phyloP scores from a whole-genome alignment of 2,888 invertebrate species.

The Sacculina carcini region DNA sequence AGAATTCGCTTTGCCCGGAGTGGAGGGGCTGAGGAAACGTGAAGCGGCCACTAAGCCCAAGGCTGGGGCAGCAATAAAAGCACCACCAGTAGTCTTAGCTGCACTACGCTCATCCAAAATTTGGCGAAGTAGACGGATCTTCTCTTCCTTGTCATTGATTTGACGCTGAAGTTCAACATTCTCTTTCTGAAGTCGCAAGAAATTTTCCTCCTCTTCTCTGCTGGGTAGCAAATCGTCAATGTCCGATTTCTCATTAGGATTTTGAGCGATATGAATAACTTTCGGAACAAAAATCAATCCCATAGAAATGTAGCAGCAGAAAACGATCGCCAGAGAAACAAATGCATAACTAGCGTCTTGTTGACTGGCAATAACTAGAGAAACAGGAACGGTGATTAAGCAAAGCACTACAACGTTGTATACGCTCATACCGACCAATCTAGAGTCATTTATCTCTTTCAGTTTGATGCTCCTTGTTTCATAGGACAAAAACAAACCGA shows the following conservation, averaged over 20 bases:
- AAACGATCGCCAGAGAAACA: conserved; percentile 79
- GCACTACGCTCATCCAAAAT: conserved; percentile 51
- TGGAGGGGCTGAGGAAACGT: too few relatives aligned
- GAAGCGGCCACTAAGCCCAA: conserved; percentile 10
- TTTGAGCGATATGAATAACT: conserved; percentile 55
- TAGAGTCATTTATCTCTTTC: conserved; percentile 81
- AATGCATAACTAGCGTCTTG: conserved; percentile 95
- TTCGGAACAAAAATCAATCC: conserved; percentile 95
- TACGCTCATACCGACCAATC: conserved; percentile 78
- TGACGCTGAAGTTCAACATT: conserved; percentile 89
- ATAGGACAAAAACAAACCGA: conserved; percentile 91
- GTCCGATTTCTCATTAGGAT: conserved; percentile 33
- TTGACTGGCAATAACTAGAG: conserved; percentile 85
- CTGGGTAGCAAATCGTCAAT: conserved; percentile 21
- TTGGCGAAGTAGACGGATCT: conserved; percentile 51
- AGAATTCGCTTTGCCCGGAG: too few relatives aligned
- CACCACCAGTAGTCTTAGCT: conserved; percentile 13
- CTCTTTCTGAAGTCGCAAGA: conserved; percentile 69
- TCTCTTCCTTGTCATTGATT: conserved; percentile 79
- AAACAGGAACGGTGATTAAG: conserved; percentile 90
- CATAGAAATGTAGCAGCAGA: conserved; percentile 95
- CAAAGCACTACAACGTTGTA: conserved; percentile 97
- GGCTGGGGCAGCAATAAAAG: conserved; percentile 5
- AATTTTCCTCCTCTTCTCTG: conserved; percentile 71
- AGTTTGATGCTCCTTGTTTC: conserved; percentile 88